Percentiles rank a stretch among this genome's conserved stretches.
These are phyloP conservation scores for Eucidaris tribuloides DNA, from an alignment of 35 echinoderm and acorn worm genomes.

Conservation along the genomic window DNA sequence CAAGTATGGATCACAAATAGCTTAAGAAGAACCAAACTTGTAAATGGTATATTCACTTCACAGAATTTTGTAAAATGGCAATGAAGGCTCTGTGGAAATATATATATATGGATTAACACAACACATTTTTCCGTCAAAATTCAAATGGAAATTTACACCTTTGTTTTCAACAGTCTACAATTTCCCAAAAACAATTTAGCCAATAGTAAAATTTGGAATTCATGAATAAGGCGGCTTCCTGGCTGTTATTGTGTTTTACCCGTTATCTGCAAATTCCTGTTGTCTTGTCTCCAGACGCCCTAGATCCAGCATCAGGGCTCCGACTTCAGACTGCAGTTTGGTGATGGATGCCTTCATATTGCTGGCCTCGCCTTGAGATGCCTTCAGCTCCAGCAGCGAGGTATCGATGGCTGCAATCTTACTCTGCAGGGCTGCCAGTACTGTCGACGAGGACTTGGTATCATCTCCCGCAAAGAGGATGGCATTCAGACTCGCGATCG, in stretches of 20 bases:
- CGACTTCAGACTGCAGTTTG: conserved; percentile 13
- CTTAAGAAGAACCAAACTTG: too few relatives aligned
- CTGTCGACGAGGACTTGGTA: neutral
- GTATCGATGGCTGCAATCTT: neutral
- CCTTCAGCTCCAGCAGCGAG: neutral
- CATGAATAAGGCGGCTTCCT: neutral
- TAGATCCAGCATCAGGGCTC: conserved; percentile 20
- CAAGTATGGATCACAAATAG: too few relatives aligned
- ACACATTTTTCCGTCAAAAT: too few relatives aligned
- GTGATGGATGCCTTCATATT: neutral
- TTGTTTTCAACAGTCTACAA: too few relatives aligned
- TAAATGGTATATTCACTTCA: too few relatives aligned
- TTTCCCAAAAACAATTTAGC: too few relatives aligned
- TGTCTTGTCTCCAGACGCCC: neutral
- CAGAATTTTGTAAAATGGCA: too few relatives aligned
- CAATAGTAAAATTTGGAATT: too few relatives aligned
- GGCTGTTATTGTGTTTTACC: neutral
- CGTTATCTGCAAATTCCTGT: neutral
- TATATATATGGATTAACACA: too few relatives aligned
- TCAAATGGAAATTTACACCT: too few relatives aligned
- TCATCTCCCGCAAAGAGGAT: neutral
- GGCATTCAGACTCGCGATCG: neutral
- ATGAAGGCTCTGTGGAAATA: too few relatives aligned
- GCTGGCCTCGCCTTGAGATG: neutral
- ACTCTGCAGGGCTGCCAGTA: neutral